Evolutionary conservation across 2,888 invertebrate genomes (phyloP).

Genomic region (Agapostemon virescens): DNA sequence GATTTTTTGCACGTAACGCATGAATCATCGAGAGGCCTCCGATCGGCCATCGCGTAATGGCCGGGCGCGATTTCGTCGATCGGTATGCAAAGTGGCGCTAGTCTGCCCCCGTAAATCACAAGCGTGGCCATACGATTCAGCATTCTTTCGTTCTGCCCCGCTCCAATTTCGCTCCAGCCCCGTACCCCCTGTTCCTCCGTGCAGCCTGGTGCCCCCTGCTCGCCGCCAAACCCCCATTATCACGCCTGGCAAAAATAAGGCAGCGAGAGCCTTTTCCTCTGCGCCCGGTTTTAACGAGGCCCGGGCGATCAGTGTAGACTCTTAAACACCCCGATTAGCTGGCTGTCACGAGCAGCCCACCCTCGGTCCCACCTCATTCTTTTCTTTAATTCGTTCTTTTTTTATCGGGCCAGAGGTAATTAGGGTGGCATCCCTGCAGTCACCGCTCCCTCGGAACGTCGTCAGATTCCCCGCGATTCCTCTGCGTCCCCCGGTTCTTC

Average conservation of each 20-base stretch:
- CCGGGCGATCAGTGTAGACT: slow-evolving; percentile 80
- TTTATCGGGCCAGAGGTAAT: slow-evolving; percentile 79
- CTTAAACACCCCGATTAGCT: slow-evolving; percentile 81
- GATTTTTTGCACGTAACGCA: slow-evolving; percentile 66
- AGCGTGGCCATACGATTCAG: slow-evolving; percentile 66
- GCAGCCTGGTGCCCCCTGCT: slow-evolving; percentile 38
- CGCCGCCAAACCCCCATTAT: slow-evolving; percentile 77
- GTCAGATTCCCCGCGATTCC: slow-evolving; percentile 34
- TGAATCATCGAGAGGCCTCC: slow-evolving; percentile 61
- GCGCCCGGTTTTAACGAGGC: slow-evolving; percentile 77
- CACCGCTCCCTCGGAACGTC: slow-evolving; percentile 70
- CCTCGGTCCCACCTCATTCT: slow-evolving; percentile 78
- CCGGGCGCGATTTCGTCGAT: slow-evolving; percentile 68
- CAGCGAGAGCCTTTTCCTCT: slow-evolving; percentile 73
- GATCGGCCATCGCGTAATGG: slow-evolving; percentile 64
- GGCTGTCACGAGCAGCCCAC: slow-evolving; percentile 80
- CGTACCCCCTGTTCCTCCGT: slow-evolving; percentile 17
- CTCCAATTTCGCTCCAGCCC: slow-evolving; percentile 30
- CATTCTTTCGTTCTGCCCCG: slow-evolving; percentile 63
- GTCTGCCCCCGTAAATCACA: slow-evolving; percentile 73
- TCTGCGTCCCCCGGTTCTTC: background rate
- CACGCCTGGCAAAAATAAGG: slow-evolving; percentile 78
- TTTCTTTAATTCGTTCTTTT: slow-evolving; percentile 79
- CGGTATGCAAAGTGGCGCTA: slow-evolving; percentile 74
- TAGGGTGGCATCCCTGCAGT: slow-evolving; percentile 80